Conservation (phyloP, 2,113 vertebrate genomes). For the Eulemur macaco region DNA sequence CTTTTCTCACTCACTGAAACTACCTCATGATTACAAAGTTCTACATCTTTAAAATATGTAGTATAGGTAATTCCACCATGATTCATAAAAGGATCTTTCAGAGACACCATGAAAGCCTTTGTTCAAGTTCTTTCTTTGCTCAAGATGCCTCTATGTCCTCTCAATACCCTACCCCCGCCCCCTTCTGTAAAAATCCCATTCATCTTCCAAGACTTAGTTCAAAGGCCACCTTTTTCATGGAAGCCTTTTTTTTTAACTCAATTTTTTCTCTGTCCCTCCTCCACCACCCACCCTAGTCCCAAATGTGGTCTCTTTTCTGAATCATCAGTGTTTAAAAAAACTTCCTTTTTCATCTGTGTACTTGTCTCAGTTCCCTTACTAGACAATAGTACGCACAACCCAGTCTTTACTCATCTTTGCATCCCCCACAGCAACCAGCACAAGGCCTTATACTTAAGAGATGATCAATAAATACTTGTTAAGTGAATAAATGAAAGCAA, state of each 20-base stretch:
- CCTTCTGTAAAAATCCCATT: constrained; percentile 55
- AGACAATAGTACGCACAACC: neutral
- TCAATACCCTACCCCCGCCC: constrained; percentile 43
- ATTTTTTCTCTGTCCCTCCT: constrained; percentile 33
- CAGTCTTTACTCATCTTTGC: neutral
- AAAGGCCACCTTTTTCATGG: constrained; percentile 60
- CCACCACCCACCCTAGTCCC: neutral
- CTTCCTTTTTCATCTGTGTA: neutral
- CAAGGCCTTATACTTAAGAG: neutral
- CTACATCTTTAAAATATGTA: constrained; percentile 50
- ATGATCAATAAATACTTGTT: constrained; percentile 7
- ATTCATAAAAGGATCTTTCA: constrained; percentile 60
- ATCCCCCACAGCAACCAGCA: neutral
- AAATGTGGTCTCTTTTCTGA: constrained; percentile 1
- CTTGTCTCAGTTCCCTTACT: neutral
- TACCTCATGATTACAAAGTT: constrained; percentile 2
- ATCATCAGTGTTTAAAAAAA: neutral
- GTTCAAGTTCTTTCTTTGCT: constrained; percentile 58
- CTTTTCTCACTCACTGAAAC: constrained; percentile 17
- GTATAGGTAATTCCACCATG: constrained; percentile 53
- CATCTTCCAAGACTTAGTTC: constrained; percentile 65
- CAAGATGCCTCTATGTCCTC: constrained; percentile 28
- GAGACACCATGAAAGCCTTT: constrained; percentile 55
- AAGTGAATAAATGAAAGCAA: constrained; percentile 41
- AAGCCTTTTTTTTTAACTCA: constrained; percentile 40